phyloP scores from a whole-genome alignment of 2,888 invertebrate genomes.

The Chloromyia formosa region DNA sequence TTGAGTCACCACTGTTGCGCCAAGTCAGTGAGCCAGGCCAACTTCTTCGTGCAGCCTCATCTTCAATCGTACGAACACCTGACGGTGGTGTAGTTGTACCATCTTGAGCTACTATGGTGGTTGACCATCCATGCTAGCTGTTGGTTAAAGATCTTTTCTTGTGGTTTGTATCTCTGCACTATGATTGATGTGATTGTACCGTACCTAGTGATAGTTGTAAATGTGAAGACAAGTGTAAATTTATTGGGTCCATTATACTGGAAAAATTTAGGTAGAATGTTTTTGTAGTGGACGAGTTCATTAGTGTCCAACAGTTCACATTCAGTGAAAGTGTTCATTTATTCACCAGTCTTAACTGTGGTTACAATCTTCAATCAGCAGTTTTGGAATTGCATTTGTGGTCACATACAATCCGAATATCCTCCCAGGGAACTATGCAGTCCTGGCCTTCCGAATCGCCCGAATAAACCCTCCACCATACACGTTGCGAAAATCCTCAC shows the following conservation, averaged over 20 bases:
- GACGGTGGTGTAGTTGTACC: slow-evolving; percentile 23
- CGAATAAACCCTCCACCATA: too few relatives aligned
- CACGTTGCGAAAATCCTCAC: too few relatives aligned
- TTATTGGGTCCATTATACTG: not conserved
- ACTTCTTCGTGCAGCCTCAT: slow-evolving; percentile 13
- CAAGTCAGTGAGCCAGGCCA: not conserved
- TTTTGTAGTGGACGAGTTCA: too few relatives aligned
- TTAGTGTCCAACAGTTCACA: too few relatives aligned
- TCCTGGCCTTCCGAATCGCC: too few relatives aligned
- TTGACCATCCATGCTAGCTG: not conserved
- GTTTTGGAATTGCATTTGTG: too few relatives aligned
- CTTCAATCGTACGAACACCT: slow-evolving; percentile 42
- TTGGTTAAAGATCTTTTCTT: not conserved
- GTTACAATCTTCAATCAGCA: too few relatives aligned
- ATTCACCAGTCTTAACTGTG: too few relatives aligned
- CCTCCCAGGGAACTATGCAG: too few relatives aligned
- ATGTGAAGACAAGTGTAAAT: not conserved
- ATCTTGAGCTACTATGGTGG: not conserved
- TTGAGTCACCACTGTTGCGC: slow-evolving; percentile 13
- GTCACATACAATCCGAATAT: too few relatives aligned
- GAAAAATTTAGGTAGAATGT: too few relatives aligned
- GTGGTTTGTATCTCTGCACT: not conserved
- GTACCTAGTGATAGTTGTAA: not conserved
- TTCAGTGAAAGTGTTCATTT: too few relatives aligned
- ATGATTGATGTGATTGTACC: not conserved